These are phyloP conservation scores for Anableps anableps DNA, from an alignment of 2,797 vertebrate species.

Conservation along the genomic window DNA sequence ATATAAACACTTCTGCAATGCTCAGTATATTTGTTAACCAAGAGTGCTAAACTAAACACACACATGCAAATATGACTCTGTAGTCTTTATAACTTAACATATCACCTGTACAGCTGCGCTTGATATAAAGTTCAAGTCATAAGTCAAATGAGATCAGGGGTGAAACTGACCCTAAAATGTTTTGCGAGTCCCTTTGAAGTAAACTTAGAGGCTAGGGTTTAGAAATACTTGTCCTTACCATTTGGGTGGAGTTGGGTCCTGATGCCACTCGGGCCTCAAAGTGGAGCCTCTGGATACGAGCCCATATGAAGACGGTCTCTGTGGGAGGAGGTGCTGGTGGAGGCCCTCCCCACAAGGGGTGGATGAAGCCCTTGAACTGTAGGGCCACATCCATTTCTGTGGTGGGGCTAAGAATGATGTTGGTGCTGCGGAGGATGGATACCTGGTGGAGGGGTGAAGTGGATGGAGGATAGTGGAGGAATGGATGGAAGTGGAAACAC, in stretches of 20 bases:
- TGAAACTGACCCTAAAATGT: background rate
- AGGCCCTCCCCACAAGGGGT: conserved; percentile 86
- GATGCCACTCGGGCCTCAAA: conserved; percentile 87
- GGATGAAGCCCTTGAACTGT: conserved; percentile 92
- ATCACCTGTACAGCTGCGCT: background rate
- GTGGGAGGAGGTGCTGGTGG: conserved; percentile 76
- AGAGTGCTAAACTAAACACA: background rate
- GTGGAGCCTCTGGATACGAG: conserved; percentile 90
- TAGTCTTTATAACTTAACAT: background rate
- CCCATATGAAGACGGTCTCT: conserved; percentile 89
- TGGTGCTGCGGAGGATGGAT: conserved; percentile 89
- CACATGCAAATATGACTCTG: background rate
- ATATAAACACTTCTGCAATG: background rate
- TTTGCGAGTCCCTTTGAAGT: background rate
- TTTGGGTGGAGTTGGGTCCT: conserved; percentile 83
- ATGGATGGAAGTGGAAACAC: conserved; percentile 62
- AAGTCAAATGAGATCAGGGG: background rate
- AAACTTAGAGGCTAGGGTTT: background rate
- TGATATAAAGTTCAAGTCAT: background rate
- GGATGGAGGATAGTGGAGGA: conserved; percentile 50
- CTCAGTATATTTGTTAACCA: background rate
- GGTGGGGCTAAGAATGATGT: conserved; percentile 89
- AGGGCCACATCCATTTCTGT: conserved; percentile 91
- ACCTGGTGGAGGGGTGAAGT: conserved; percentile 78
- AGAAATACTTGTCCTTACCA: conserved; percentile 77